Evolutionary conservation across 2,113 vertebrate species (phyloP).

Genomic region (Periophthalmodon schlosseri): DNA sequence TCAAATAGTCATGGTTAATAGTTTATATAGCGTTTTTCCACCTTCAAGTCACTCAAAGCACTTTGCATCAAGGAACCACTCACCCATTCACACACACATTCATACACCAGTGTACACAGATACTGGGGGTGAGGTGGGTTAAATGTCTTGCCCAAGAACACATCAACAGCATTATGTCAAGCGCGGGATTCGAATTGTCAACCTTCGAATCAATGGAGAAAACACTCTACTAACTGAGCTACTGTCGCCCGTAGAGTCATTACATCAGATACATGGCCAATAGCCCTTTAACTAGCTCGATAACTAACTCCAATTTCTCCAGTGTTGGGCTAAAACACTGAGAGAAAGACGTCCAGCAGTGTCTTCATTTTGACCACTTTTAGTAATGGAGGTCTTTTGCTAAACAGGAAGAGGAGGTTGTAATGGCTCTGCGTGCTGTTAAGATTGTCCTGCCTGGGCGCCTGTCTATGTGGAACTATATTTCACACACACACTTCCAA

Average conservation of each 20-base stretch:
- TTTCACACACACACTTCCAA: constrained; percentile 27
- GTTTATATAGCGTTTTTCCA: too few species aligned
- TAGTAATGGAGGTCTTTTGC: constrained; percentile 33
- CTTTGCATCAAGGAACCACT: too few species aligned
- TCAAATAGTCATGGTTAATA: too few species aligned
- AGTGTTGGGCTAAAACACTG: constrained; percentile 32
- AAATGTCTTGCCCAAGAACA: too few species aligned
- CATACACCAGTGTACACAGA: too few species aligned
- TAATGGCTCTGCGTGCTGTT: constrained; percentile 35
- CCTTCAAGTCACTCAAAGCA: too few species aligned
- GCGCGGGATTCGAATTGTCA: too few species aligned
- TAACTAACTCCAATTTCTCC: constrained; percentile 22
- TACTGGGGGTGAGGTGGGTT: too few species aligned
- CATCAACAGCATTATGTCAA: too few species aligned
- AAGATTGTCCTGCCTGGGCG: constrained; percentile 22
- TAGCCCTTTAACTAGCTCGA: constrained; percentile 32
- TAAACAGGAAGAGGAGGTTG: constrained; percentile 25
- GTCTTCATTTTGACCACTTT: constrained; percentile 17
- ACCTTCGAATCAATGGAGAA: too few species aligned
- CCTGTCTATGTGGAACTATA: constrained; percentile 18
- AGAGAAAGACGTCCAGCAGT: constrained; percentile 29
- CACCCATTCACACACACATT: too few species aligned
- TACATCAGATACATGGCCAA: not conserved
- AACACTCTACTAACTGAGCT: too few species aligned
- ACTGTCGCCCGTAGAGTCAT: not conserved